A percentile compares a stretch with the other conserved stretches of the same genome.
phyloP scores from a whole-genome alignment of 2,797 vertebrate genomes.

The Dromococcyx pavoninus region DNA sequence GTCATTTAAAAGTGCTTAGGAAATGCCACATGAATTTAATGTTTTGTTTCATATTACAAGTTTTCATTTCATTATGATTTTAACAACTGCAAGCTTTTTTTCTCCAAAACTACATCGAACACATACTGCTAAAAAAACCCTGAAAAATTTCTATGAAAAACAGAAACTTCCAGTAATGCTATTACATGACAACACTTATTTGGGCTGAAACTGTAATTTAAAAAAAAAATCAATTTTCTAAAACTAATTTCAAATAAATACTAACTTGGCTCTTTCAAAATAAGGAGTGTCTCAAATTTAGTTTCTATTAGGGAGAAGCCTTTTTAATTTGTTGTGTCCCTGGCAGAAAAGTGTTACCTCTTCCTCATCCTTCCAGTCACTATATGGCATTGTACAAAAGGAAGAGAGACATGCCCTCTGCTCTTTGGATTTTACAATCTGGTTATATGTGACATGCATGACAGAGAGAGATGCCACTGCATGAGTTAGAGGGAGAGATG shows the following conservation, averaged over 20 bases:
- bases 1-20: not conserved
- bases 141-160: no score
- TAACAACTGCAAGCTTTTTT: not conserved
- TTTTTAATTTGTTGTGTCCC: not conserved
- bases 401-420: conserved; percentile 1
- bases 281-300: not conserved
- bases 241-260: not conserved
- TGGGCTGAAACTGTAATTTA: not conserved
- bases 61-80: not conserved
- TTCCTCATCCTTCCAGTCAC: not conserved
- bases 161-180: not conserved
- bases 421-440: conserved; percentile 11
- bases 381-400: not conserved
- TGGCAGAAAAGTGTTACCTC: not conserved
- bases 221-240: not conserved
- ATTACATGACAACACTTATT: not conserved
- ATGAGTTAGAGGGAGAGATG: conserved; percentile 21
- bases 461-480: conserved; percentile 38
- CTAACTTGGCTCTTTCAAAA: not conserved
- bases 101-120: not conserved
- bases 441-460: conserved; percentile 2
- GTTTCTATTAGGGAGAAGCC: not conserved
- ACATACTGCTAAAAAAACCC: not conserved
- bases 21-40: not conserved
- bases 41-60: not conserved